Conservation (phyloP, 2,797 vertebrate genomes). For the Graptemys geographica region DNA sequence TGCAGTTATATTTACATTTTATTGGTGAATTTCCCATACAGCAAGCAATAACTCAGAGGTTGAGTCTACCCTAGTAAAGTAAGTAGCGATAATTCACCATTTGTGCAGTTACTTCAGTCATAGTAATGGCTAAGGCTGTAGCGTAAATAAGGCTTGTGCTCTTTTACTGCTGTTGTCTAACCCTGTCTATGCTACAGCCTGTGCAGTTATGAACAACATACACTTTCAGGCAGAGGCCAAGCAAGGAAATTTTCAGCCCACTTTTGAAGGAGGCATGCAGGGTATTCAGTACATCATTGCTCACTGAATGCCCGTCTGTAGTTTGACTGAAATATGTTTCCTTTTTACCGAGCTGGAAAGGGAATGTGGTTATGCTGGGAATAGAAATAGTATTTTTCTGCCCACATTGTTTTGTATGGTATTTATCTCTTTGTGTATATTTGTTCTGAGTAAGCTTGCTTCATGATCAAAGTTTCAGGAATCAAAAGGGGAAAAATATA, state of each 20-base stretch:
- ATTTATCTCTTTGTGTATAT: background rate
- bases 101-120: background rate
- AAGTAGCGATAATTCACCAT: fast-evolving
- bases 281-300: background rate
- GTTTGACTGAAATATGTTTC: background rate
- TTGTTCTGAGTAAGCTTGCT: background rate
- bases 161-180: background rate
- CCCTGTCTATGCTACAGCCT: background rate
- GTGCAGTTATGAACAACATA: background rate
- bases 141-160: fast-evolving
- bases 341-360: background rate
- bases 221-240: background rate
- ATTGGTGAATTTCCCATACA: background rate
- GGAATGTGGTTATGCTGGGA: background rate
- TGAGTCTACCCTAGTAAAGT: background rate
- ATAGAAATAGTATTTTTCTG: background rate
- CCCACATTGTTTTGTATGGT: background rate
- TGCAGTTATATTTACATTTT: fast-evolving
- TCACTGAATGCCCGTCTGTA: background rate
- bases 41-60: fast-evolving
- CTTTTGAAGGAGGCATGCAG: background rate
- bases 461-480: background rate
- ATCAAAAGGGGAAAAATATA: background rate
- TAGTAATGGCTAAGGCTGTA: background rate
- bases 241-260: background rate